Evolutionary conservation across 2,113 vertebrate species (phyloP).

Genomic region (Corvus hawaiiensis): DNA sequence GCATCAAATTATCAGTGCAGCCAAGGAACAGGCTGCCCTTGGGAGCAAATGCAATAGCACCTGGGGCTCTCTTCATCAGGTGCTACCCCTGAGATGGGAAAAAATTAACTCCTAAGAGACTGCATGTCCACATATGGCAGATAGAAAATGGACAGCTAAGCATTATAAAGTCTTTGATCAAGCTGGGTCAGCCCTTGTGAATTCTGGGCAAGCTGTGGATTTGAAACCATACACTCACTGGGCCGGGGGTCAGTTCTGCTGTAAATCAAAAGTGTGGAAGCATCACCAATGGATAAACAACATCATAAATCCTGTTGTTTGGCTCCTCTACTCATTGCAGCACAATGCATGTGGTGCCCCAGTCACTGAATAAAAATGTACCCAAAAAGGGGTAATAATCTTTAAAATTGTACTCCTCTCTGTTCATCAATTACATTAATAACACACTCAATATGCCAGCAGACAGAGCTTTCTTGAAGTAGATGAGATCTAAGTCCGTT

Average conservation of each 20-base stretch:
- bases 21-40: not conserved
- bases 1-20: not conserved
- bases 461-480: not conserved
- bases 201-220: not conserved
- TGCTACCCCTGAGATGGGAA: not conserved
- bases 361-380: not conserved
- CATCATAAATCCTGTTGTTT: not conserved
- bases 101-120: not conserved
- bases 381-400: not conserved
- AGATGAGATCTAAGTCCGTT: not conserved
- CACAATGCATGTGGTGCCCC: not conserved
- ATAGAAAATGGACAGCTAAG: not conserved
- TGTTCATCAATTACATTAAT: not conserved
- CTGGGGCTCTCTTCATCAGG: not conserved
- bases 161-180: not conserved
- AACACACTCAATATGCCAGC: not conserved
- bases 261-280: not conserved
- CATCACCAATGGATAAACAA: not conserved
- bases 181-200: not conserved
- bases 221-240: not conserved
- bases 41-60: not conserved
- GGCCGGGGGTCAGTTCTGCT: not conserved
- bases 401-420: not conserved
- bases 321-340: not conserved
- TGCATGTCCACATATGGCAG: not conserved